These are phyloP conservation scores for Sparidentex hasta DNA, from an alignment of 2,797 vertebrate species.

Conservation along the genomic window DNA sequence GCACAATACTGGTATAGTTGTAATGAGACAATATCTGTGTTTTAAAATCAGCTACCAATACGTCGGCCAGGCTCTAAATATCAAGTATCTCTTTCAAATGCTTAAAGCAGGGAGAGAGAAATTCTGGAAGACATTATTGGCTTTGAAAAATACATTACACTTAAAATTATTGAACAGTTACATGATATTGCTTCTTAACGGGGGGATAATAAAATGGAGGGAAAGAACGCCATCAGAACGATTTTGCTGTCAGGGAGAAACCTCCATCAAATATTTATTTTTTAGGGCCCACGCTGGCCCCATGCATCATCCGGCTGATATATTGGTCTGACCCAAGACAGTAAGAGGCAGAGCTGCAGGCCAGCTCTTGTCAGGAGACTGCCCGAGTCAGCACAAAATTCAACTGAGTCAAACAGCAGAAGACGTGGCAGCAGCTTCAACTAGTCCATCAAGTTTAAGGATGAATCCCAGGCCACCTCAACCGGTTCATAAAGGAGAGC, in stretches of 20 bases:
- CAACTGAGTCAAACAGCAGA: slow-evolving; percentile 56
- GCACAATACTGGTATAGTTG: too few relatives aligned
- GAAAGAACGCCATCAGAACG: background rate
- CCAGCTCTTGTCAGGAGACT: slow-evolving; percentile 51
- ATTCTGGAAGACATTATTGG: background rate
- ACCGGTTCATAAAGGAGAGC: slow-evolving; percentile 10
- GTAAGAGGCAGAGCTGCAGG: slow-evolving; percentile 49
- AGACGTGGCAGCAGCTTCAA: slow-evolving; percentile 39
- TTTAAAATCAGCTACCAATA: too few relatives aligned
- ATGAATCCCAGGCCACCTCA: slow-evolving; percentile 21
- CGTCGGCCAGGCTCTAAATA: background rate
- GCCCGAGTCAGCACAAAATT: slow-evolving; percentile 66
- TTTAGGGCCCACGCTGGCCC: slow-evolving; percentile 20
- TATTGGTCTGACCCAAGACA: slow-evolving; percentile 44
- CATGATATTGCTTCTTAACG: background rate
- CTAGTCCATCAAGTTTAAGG: slow-evolving; percentile 46
- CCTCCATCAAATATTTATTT: slow-evolving; percentile 31
- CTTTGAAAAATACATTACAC: background rate
- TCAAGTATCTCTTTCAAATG: slow-evolving; percentile 4
- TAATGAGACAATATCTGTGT: too few relatives aligned
- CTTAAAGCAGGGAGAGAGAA: background rate
- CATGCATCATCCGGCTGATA: slow-evolving; percentile 40
- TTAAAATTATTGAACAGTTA: background rate
- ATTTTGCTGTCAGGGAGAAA: slow-evolving; percentile 30
- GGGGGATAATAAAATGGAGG: background rate